Base-by-base conservation (phyloP, 1,140 invertebrate species). In the Maniola jurtina region DNA sequence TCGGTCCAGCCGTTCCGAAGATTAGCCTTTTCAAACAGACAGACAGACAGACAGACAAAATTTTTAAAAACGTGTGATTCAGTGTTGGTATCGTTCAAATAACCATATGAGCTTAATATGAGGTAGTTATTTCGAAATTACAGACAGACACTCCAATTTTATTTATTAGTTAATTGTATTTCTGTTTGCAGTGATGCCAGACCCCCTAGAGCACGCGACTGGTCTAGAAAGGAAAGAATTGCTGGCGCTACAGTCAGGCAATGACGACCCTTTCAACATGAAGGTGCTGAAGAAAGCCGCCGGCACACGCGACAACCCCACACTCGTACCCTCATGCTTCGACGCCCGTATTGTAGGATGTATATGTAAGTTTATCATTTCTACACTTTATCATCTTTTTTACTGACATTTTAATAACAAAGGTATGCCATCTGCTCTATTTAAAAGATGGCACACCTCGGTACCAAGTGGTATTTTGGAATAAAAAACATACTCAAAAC, bases 341-440 rank as follows among this genome's bases (percentile, higher is more conserved):
- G 95, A 97, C 70, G 95, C 95, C 69, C 94, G 98, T 77, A 93
- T 99, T 72, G 94, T 99, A 79, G 98, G 98, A 61, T 99, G 98
- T 91, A 93, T 99, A 84, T 99, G 98, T 93, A 79, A 92, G 92
- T 91, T 11, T 0, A 9, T 40, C 10, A 9, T 40, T 40, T 0
- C 10, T 13, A 45, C 11, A 45, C 13, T 13, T 0, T 11, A 13
- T 45, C 13, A 11, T 45, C 13, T 45, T 45, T 11, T 70, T 14
- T 54, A 38, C 45, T 6, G 10, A 13, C 34, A 33, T 45, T 8
- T 55, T 35, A 38, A 57, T 10, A 25, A 42, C 2, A 38, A 38
- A 6, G 36, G 15, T 5, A 47, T 5, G 45, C 4, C 45, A 47
- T 4, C 14, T 47, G n/a, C n/a, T n/a, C n/a, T n/a, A n/a, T n/a